Evolutionary conservation across 2,888 invertebrate species (phyloP).

Genomic region (Lacanobia oleracea): DNA sequence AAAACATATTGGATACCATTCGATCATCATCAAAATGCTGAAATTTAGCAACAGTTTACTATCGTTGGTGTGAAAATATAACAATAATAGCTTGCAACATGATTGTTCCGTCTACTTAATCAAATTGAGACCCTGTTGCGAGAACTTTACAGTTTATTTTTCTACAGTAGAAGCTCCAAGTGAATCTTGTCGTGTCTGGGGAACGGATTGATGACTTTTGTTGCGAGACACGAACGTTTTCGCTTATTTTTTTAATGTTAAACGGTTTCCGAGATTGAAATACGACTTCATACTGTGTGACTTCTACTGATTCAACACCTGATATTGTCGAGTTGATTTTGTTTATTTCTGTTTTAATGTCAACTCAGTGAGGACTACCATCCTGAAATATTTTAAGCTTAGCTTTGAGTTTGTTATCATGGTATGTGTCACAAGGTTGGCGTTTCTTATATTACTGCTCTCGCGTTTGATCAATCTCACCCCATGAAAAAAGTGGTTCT

Average conservation of each 20-base stretch:
- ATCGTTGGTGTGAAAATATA: constrained; percentile 47
- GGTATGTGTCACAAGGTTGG: neutral
- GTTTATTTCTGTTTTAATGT: constrained; percentile 4
- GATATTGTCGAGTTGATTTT: neutral
- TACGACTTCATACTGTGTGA: constrained; percentile 27
- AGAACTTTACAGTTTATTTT: constrained; percentile 37
- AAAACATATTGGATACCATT: neutral
- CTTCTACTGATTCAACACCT: constrained; percentile 4
- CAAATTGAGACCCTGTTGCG: constrained; percentile 23
- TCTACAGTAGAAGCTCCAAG: constrained; percentile 12
- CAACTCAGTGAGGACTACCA: neutral
- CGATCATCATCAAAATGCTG: constrained; percentile 13
- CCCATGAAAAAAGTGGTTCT: too few relatives aligned
- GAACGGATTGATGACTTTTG: constrained; percentile 55
- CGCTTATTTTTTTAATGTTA: constrained; percentile 57
- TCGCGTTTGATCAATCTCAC: too few relatives aligned
- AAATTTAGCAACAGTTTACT: constrained; percentile 29
- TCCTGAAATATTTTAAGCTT: neutral
- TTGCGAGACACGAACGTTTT: constrained; percentile 56
- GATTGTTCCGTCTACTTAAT: constrained; percentile 6
- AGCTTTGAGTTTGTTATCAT: neutral
- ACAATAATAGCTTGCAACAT: constrained; percentile 38
- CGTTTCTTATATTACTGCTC: neutral
- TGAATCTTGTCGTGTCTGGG: constrained; percentile 56
- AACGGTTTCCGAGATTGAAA: constrained; percentile 46